Conservation (phyloP, 2,888 invertebrate species). For the Metallyticus violacea region DNA sequence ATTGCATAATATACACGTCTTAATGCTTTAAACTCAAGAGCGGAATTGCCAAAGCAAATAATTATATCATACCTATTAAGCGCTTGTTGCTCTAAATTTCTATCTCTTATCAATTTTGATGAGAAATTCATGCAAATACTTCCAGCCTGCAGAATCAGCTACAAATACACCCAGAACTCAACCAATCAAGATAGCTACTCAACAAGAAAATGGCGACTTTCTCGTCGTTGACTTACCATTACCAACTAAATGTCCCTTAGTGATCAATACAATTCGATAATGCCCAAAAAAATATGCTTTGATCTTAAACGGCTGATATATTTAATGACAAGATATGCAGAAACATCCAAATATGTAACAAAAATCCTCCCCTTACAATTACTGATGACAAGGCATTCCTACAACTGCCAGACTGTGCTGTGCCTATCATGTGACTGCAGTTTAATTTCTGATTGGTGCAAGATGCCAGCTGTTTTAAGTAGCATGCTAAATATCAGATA, state of each 20-base stretch:
- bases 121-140: not conserved
- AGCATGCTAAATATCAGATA: not conserved
- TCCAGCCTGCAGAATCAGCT: not conserved
- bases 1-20: not conserved
- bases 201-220: conserved; percentile 16
- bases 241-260: not conserved
- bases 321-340: not conserved
- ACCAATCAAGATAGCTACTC: not conserved
- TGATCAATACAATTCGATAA: not conserved
- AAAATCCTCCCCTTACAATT: not conserved
- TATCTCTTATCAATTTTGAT: not conserved
- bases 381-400: conserved; percentile 18
- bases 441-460: not conserved
- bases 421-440: conserved; percentile 1
- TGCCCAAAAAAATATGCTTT: not conserved
- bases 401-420: not conserved
- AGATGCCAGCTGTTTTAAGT: conserved; percentile 3
- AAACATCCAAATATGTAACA: not conserved
- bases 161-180: conserved; percentile 4
- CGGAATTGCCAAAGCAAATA: not conserved
- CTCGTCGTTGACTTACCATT: not conserved
- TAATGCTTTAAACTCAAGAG: not conserved
- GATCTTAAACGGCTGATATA: not conserved
- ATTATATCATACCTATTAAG: not conserved
- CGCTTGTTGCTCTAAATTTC: not conserved